Evolutionary conservation across 2,888 invertebrate genomes (phyloP).

Genomic region (Meghimatium bilineatum): DNA sequence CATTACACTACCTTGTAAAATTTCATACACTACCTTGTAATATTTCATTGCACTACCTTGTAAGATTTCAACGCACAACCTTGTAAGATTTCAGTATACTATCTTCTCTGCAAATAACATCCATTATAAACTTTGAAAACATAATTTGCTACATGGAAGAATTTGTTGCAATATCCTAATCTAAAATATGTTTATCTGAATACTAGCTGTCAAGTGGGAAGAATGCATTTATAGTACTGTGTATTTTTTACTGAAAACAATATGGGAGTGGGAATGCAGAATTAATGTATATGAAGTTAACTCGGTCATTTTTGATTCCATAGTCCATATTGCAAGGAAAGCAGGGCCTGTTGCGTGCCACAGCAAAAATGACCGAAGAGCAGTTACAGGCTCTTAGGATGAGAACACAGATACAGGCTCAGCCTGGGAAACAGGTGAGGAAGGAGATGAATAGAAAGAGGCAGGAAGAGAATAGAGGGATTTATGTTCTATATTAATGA

Average conservation of each 20-base stretch:
- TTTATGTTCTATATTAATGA: background rate
- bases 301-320: conserved; percentile 2
- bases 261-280: background rate
- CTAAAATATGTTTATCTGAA: background rate
- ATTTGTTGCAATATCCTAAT: background rate
- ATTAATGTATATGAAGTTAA: background rate
- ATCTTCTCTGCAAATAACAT: too few relatives aligned
- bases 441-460: background rate
- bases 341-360: conserved; percentile 44
- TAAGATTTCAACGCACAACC: too few relatives aligned
- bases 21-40: too few relatives aligned
- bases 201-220: too few relatives aligned
- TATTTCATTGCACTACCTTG: too few relatives aligned
- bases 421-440: conserved; percentile 48
- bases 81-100: too few relatives aligned
- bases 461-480: background rate
- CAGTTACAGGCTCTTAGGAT: conserved; percentile 81
- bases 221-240: background rate
- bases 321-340: conserved; percentile 45
- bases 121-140: background rate
- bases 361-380: conserved; percentile 78
- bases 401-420: conserved; percentile 61
- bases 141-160: background rate
- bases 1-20: too few relatives aligned
- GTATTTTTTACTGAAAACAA: background rate